Conservation (phyloP, 2,113 vertebrate genomes). For the Ifrita kowaldi region DNA sequence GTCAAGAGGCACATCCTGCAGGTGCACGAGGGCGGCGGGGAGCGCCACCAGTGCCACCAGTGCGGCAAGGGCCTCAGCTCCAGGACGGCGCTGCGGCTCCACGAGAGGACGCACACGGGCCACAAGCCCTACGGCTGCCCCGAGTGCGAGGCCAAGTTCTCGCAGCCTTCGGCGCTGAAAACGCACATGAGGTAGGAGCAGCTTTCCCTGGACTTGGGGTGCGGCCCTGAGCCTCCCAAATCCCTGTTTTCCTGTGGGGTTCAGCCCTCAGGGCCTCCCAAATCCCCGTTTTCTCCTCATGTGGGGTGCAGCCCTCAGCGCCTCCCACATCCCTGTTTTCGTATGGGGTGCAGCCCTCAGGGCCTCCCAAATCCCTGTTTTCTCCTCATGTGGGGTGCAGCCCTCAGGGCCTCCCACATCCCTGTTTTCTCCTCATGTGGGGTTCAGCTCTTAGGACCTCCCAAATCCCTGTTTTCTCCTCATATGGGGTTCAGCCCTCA, state of each 20-base stretch:
- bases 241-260: too few relatives aligned
- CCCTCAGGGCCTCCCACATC: not conserved
- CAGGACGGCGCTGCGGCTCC: constrained; percentile 85
- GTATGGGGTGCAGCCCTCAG: not conserved
- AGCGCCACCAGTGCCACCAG: constrained; percentile 80
- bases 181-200: constrained; percentile 89
- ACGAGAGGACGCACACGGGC: constrained; percentile 91
- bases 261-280: not conserved
- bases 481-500: not conserved
- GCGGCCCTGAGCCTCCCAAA: not conserved
- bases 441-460: accelerated
- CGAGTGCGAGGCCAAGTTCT: constrained; percentile 87
- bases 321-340: not conserved
- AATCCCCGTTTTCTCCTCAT: not conserved
- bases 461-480: not conserved
- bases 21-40: constrained; percentile 88
- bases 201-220: not conserved
- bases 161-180: constrained; percentile 94
- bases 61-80: constrained; percentile 96
- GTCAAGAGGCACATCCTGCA: constrained; percentile 90
- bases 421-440: not conserved
- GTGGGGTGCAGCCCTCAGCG: not conserved
- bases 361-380: not conserved
- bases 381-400: not conserved
- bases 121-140: constrained; percentile 87